phyloP scores from a whole-genome alignment of 2,113 vertebrate species.

The Macroglossus sobrinus region DNA sequence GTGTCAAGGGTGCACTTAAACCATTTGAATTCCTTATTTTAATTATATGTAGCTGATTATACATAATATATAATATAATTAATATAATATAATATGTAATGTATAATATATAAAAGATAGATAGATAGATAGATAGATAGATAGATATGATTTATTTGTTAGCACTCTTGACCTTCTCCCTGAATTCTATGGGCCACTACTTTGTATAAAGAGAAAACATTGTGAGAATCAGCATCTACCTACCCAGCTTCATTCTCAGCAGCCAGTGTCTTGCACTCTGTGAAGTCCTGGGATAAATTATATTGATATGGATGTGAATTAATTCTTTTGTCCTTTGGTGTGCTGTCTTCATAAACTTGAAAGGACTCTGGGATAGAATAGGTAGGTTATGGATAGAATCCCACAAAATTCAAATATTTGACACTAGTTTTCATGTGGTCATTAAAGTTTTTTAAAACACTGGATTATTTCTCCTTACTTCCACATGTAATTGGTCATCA shows the following conservation, averaged over 20 bases:
- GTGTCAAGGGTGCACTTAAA: neutral
- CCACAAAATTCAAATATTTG: neutral
- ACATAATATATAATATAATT: neutral
- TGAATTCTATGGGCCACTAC: neutral
- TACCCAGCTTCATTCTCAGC: neutral
- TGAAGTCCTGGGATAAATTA: neutral
- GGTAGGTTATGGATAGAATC: accelerated
- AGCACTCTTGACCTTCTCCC: neutral
- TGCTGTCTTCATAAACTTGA: neutral
- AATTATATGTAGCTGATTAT: neutral
- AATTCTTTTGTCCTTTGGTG: neutral
- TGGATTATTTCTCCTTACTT: neutral
- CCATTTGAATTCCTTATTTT: neutral
- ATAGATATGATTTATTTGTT: neutral
- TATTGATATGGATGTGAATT: neutral
- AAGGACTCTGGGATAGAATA: neutral
- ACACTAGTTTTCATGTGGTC: neutral
- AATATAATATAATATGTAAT: too few species aligned
- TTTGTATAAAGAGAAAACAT: neutral
- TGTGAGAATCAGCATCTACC: neutral
- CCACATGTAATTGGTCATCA: neutral
- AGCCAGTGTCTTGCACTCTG: neutral
- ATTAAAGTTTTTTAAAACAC: neutral
- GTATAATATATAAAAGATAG: too few species aligned
- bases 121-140: too few species aligned